Evolutionary conservation across 2,797 vertebrate genomes (phyloP).

Genomic region (Hipposideros larvatus): DNA sequence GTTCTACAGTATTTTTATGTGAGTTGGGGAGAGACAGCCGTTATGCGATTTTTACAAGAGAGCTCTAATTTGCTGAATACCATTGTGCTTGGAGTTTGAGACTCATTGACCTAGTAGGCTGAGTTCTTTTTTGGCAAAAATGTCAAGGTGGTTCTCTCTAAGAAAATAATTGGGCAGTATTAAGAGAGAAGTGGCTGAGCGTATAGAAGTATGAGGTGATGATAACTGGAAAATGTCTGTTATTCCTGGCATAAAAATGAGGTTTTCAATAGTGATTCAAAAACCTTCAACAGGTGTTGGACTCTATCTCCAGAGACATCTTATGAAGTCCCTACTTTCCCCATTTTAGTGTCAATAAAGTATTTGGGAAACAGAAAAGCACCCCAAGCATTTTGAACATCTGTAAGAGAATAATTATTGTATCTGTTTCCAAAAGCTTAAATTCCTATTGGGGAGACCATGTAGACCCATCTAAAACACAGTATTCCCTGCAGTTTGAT

Average conservation of each 20-base stretch:
- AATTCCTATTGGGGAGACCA: background rate
- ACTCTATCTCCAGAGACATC: background rate
- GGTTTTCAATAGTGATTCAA: background rate
- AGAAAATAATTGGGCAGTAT: conserved; percentile 17
- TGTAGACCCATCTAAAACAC: background rate
- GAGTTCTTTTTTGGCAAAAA: background rate
- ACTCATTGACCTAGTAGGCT: background rate
- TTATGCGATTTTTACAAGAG: background rate
- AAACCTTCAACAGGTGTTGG: background rate
- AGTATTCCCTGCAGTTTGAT: background rate
- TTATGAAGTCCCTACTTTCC: background rate
- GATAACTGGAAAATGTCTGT: background rate
- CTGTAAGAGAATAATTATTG: background rate
- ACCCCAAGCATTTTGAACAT: background rate
- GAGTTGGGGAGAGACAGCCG: background rate
- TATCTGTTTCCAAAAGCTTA: conserved; percentile 32
- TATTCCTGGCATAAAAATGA: background rate
- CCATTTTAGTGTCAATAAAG: background rate
- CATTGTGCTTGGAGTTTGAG: background rate
- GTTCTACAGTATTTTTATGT: background rate
- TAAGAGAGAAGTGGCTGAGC: background rate
- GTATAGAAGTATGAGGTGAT: background rate
- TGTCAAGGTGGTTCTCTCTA: background rate
- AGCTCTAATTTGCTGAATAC: background rate
- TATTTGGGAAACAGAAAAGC: background rate